Conservation (phyloP, 1,140 invertebrate genomes). For the Archivesica marissinica region DNA sequence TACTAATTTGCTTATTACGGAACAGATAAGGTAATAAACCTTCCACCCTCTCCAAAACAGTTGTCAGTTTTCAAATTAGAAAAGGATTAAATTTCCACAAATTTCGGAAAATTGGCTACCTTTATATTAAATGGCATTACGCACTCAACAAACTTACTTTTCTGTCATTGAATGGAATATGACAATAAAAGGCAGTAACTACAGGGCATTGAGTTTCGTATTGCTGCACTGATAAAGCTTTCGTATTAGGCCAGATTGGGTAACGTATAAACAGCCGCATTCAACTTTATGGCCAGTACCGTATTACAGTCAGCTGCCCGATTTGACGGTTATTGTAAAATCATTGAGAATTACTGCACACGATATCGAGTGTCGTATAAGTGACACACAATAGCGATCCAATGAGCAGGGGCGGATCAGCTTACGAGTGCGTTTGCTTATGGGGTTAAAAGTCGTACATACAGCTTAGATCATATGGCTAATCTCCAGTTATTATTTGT, state of each 20-base stretch:
- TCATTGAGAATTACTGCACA: background rate
- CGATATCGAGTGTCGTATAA: background rate
- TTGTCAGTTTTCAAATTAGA: conserved; percentile 59
- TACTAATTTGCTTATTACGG: conserved; percentile 51
- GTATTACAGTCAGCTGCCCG: conserved; percentile 19
- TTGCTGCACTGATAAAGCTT: background rate
- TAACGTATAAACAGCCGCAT: conserved; percentile 17
- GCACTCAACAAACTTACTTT: conserved; percentile 32
- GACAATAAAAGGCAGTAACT: conserved; percentile 20
- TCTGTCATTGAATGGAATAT: conserved; percentile 3
- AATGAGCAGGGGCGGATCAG: too few relatives aligned
- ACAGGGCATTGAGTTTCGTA: conserved; percentile 9
- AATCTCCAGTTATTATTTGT: too few relatives aligned
- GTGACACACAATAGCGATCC: too few relatives aligned
- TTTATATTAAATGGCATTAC: background rate
- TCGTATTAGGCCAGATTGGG: conserved; percentile 36
- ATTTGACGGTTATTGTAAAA: conserved; percentile 11
- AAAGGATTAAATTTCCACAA: conserved; percentile 55
- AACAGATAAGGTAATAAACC: conserved; percentile 19
- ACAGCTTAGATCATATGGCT: too few relatives aligned
- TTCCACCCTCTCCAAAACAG: background rate
- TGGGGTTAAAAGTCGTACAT: too few relatives aligned
- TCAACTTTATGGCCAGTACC: background rate
- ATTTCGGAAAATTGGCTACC: conserved; percentile 50
- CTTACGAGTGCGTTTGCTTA: too few relatives aligned